These are phyloP conservation scores for Phengaris alcon DNA, from an alignment of 2,888 invertebrate genomes.

Conservation along the genomic window DNA sequence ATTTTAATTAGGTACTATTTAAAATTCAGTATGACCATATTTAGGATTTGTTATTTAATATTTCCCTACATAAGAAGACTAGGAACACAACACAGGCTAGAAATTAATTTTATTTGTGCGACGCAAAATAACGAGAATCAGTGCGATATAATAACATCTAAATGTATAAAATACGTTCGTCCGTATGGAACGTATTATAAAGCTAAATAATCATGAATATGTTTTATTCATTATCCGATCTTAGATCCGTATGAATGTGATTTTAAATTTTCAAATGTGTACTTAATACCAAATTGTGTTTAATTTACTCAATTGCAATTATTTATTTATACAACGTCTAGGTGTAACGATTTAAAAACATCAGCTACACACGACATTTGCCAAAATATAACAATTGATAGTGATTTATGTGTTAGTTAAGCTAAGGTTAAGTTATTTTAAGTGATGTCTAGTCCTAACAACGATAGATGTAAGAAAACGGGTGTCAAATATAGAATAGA, in stretches of 20 bases:
- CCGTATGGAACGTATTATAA: not conserved
- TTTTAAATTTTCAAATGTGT: not conserved
- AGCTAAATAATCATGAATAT: not conserved
- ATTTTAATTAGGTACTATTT: not conserved
- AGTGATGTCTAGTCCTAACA: conserved; percentile 21
- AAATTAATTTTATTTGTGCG: not conserved
- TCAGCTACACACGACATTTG: conserved; percentile 13
- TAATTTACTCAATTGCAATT: not conserved
- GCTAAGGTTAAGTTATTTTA: conserved; percentile 13
- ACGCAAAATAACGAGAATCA: conserved; percentile 1
- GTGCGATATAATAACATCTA: conserved; percentile 3
- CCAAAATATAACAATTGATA: conserved; percentile 21
- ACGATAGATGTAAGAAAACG: conserved; percentile 25
- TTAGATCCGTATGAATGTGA: not conserved
- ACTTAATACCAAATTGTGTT: not conserved
- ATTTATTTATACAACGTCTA: not conserved
- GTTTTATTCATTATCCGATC: not conserved
- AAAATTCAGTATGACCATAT: not conserved
- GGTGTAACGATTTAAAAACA: not conserved
- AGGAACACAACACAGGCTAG: not conserved
- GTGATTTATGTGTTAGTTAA: conserved; percentile 22
- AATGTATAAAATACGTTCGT: not conserved
- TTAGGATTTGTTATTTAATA: not conserved
- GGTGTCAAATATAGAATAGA: conserved; percentile 32
- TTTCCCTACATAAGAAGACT: not conserved